Evolutionary conservation across 1,140 invertebrate genomes (phyloP).

Genomic region (Tetraneura akinire): DNA sequence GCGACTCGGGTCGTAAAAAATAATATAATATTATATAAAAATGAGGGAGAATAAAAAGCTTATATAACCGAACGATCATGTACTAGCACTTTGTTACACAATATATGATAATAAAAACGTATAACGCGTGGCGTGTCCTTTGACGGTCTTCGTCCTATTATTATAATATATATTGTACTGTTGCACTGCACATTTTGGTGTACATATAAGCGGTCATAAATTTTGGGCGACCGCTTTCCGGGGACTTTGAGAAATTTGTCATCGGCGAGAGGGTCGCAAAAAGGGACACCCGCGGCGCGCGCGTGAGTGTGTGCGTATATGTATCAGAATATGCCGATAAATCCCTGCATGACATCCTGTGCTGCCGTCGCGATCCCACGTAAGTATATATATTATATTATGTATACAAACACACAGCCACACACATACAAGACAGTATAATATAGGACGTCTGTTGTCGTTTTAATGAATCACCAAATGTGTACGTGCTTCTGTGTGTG

Average conservation of each 20-base stretch:
- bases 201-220: conserved; percentile 41
- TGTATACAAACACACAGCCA: too few species aligned
- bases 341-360: conserved; percentile 37
- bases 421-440: too few species aligned
- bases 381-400: not conserved
- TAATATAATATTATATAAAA: not conserved
- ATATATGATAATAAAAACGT: conserved; percentile 47
- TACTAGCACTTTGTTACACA: conserved; percentile 45
- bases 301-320: not conserved
- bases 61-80: conserved; percentile 44
- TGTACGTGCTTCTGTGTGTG: not conserved
- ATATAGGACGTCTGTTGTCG: not conserved
- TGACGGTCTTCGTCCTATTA: not conserved
- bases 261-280: conserved; percentile 41
- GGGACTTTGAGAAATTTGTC: conserved; percentile 46
- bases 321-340: conserved; percentile 40
- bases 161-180: too few species aligned
- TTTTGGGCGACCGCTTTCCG: conserved; percentile 42
- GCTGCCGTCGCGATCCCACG: not conserved
- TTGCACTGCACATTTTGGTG: too few species aligned
- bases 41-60: conserved; percentile 22
- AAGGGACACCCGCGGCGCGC: conserved; percentile 42
- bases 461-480: conserved; percentile 3
- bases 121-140: conserved; percentile 28
- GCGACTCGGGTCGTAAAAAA: conserved; percentile 28